phyloP scores from a whole-genome alignment of 1,140 invertebrate species.

The Chironomus striatipennis region DNA sequence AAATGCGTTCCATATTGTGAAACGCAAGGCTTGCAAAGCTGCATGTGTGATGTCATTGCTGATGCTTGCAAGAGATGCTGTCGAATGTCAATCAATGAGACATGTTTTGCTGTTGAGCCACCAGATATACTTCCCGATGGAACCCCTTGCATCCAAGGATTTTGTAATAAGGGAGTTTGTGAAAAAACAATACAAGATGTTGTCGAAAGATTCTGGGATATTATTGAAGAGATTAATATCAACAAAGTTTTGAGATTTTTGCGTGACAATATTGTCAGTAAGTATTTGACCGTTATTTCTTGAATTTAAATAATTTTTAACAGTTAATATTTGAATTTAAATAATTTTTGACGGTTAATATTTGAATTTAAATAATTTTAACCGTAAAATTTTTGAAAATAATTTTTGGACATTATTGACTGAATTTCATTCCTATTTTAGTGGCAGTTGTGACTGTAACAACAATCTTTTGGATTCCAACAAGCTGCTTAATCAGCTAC shows the following conservation, averaged over 20 bases:
- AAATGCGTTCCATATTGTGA: constrained; percentile 90
- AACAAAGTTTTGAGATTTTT: constrained; percentile 82
- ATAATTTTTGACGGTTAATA: too few relatives aligned
- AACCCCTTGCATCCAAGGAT: constrained; percentile 91
- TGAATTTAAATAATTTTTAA: background rate
- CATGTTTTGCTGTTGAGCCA: constrained; percentile 81
- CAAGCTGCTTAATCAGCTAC: constrained; percentile 73
- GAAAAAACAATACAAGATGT: constrained; percentile 93
- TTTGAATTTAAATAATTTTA: background rate
- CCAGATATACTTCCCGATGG: constrained; percentile 83
- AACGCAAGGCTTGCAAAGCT: constrained; percentile 81
- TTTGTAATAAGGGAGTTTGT: constrained; percentile 90
- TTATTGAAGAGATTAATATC: constrained; percentile 92
- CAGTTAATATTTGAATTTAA: constrained; percentile 27
- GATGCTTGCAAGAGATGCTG: constrained; percentile 61
- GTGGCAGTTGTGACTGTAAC: constrained; percentile 76
- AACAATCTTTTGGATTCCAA: constrained; percentile 86
- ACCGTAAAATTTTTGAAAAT: constrained; percentile 27
- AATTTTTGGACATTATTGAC: too few relatives aligned
- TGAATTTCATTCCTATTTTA: too few relatives aligned
- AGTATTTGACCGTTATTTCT: constrained; percentile 28
- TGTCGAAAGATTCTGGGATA: constrained; percentile 91
- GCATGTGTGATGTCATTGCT: constrained; percentile 89
- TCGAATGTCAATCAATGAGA: constrained; percentile 79
- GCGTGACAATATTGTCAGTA: constrained; percentile 79